Conservation (phyloP, 2,113 vertebrate genomes). For the Catharus minimus region DNA sequence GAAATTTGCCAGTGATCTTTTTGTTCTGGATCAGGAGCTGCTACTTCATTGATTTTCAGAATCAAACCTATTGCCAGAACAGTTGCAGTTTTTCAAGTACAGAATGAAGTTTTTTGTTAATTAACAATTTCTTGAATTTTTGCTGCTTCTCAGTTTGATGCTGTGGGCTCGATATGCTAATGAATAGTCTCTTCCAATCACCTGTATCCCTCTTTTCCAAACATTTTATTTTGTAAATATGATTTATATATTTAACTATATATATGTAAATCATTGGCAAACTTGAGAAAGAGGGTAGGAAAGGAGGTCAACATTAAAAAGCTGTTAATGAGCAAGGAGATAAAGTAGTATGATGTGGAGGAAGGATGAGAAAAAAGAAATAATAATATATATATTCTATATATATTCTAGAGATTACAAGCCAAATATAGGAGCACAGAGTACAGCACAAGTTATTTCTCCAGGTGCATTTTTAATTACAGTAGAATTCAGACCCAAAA, state of each 20-base stretch:
- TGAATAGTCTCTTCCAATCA: neutral
- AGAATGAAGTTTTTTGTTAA: neutral
- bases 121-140: neutral
- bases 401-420: neutral
- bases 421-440: neutral
- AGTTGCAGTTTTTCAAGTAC: neutral
- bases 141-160: neutral
- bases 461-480: neutral
- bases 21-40: neutral
- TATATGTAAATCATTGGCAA: neutral
- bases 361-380: neutral
- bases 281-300: neutral
- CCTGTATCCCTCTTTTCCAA: neutral
- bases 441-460: neutral
- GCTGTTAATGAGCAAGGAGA: neutral
- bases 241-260: neutral
- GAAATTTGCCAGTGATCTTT: fast-evolving
- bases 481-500: neutral
- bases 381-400: no score
- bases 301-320: neutral
- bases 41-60: neutral
- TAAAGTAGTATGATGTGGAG: neutral
- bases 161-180: neutral
- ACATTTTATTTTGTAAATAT: neutral
- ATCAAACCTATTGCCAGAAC: neutral